A percentile compares a stretch with the other conserved stretches of the same genome.
phyloP scores from a whole-genome alignment of 2,888 invertebrate genomes.

The Adela reaumurella region DNA sequence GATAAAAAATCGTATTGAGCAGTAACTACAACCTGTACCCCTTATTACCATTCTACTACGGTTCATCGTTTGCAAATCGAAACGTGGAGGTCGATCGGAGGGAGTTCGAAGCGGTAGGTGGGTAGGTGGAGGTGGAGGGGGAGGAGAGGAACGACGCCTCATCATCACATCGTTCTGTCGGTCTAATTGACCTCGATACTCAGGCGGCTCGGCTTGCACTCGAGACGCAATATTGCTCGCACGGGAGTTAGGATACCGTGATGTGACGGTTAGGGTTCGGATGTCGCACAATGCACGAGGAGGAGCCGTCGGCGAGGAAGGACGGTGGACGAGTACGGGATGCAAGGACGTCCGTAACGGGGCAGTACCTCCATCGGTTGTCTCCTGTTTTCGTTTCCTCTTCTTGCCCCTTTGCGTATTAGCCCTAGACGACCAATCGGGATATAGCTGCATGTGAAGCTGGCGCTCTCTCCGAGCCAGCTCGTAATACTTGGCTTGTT shows the following conservation, averaged over 20 bases:
- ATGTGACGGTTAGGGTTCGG: no score
- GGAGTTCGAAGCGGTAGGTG: not conserved
- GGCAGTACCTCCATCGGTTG: constrained; percentile 89
- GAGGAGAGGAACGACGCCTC: not conserved
- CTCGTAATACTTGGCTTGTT: constrained; percentile 99
- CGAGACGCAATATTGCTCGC: not conserved
- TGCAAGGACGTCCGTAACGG: not conserved
- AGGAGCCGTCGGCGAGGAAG: not conserved
- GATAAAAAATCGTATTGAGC: constrained; percentile 25
- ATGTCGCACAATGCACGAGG: no score
- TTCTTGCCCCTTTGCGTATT: constrained; percentile 99
- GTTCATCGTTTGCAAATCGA: not conserved
- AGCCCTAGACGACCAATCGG: constrained; percentile 98
- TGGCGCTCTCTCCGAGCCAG: constrained; percentile 97
- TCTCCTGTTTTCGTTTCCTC: constrained; percentile 99
- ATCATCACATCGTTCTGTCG: not conserved
- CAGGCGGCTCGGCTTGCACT: not conserved
- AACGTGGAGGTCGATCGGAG: not conserved
- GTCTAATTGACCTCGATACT: not conserved
- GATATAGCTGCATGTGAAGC: constrained; percentile 98
- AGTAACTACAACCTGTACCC: constrained; percentile 53
- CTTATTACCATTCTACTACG: constrained; percentile 16
- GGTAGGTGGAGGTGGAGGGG: not conserved
- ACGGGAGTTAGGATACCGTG: no score
- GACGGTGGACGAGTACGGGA: not conserved